A percentile compares a stretch with the other conserved stretches of the same genome.
Conservation (phyloP, 2,888 invertebrate species). For the Ornithoptera priamus region DNA sequence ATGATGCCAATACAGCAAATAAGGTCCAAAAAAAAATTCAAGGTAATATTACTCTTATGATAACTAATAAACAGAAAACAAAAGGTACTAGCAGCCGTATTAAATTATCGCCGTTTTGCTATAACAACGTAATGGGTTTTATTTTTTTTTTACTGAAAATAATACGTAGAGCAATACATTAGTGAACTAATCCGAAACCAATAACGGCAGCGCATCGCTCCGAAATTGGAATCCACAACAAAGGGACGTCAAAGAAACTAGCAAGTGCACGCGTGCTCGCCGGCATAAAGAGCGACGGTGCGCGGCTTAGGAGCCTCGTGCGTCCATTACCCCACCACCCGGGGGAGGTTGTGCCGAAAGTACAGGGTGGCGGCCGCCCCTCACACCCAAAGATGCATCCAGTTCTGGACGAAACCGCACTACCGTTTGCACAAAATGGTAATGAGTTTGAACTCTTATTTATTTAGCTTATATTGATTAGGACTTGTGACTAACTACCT, state of each 20-base stretch:
- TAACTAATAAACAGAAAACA: neutral
- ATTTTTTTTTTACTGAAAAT: neutral
- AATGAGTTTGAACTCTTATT: slow-evolving; percentile 71
- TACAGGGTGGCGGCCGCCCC: slow-evolving; percentile 57
- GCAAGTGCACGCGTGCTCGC: slow-evolving; percentile 76
- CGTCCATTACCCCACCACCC: slow-evolving; percentile 71
- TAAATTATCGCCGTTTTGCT: neutral
- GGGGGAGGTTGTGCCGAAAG: slow-evolving; percentile 38
- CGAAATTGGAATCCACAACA: slow-evolving; percentile 74
- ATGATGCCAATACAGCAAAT: no score
- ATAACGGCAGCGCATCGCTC: slow-evolving; percentile 46
- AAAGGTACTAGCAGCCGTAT: neutral
- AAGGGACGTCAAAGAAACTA: slow-evolving; percentile 77
- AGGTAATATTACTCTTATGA: neutral
- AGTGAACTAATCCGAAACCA: slow-evolving; percentile 39
- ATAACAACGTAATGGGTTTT: neutral
- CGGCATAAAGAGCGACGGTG: slow-evolving; percentile 71
- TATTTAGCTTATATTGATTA: slow-evolving; percentile 32
- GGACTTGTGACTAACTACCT: neutral
- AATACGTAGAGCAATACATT: slow-evolving; percentile 30
- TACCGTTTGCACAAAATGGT: slow-evolving; percentile 62
- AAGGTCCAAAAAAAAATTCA: neutral
- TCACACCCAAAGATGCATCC: slow-evolving; percentile 76
- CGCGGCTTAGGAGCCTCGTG: slow-evolving; percentile 72
- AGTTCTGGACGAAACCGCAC: slow-evolving; percentile 75